Percentiles rank a stretch among this genome's conserved stretches.
phyloP scores from a whole-genome alignment of 2,113 vertebrate species.

The Archocentrus centrarchus region DNA sequence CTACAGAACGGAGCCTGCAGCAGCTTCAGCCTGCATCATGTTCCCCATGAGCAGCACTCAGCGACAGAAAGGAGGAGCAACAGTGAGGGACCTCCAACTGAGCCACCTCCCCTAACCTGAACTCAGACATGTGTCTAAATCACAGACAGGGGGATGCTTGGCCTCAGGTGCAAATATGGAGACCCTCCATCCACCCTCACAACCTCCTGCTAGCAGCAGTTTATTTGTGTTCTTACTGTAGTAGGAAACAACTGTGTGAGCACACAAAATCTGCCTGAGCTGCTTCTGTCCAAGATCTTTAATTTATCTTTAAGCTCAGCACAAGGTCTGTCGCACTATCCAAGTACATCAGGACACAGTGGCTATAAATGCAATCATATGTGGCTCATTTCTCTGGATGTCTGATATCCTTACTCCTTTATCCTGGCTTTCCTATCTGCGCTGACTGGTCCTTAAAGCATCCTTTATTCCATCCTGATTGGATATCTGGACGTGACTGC shows the following conservation, averaged over 20 bases:
- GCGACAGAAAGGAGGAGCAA: too few relatives aligned
- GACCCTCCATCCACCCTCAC: not conserved
- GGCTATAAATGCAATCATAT: too few relatives aligned
- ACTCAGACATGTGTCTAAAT: not conserved
- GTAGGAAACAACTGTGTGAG: not conserved
- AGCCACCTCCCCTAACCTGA: too few relatives aligned
- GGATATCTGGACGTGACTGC: accelerated
- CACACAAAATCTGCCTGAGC: not conserved
- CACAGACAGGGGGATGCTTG: too few relatives aligned
- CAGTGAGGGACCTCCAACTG: too few relatives aligned
- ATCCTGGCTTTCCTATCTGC: not conserved
- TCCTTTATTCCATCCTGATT: not conserved
- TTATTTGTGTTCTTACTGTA: not conserved
- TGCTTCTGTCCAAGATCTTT: not conserved
- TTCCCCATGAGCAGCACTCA: too few relatives aligned
- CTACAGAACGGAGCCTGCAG: too few relatives aligned
- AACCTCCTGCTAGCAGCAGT: not conserved
- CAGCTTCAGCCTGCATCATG: too few relatives aligned
- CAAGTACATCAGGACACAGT: accelerated
- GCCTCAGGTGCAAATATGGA: not conserved
- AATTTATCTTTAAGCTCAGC: not conserved
- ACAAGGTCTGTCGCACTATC: accelerated
- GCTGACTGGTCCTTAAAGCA: not conserved
- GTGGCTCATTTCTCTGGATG: not conserved
- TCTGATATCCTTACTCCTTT: not conserved